phyloP scores from a whole-genome alignment of 1,140 invertebrate species.

The Aphaenogaster floridana region DNA sequence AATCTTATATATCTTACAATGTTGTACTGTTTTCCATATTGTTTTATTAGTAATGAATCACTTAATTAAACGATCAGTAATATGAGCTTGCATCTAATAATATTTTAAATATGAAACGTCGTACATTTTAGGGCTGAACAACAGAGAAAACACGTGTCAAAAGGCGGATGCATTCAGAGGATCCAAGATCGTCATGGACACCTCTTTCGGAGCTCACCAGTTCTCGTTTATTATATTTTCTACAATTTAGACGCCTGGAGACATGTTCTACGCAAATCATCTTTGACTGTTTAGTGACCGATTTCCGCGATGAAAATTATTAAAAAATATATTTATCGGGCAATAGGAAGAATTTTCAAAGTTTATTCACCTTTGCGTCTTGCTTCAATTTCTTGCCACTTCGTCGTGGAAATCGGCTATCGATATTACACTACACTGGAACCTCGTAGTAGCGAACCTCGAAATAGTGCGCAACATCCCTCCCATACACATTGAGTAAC shows the following conservation, averaged over 20 bases:
- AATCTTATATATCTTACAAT: background rate
- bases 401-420: conserved; percentile 18
- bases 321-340: conserved; percentile 1
- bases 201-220: conserved; percentile 26
- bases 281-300: conserved; percentile 7
- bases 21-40: background rate
- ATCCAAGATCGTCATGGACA: conserved; percentile 42
- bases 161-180: conserved; percentile 31
- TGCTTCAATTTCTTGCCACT: background rate
- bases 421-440: conserved; percentile 4
- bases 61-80: background rate
- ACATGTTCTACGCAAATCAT: conserved; percentile 34
- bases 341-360: background rate
- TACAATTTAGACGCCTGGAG: conserved; percentile 37
- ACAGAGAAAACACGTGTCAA: conserved; percentile 31
- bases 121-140: conserved; percentile 62
- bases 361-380: background rate
- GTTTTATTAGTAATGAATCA: background rate
- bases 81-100: background rate
- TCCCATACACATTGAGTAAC: too few species aligned
- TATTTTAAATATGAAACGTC: conserved; percentile 26
- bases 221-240: conserved; percentile 30
- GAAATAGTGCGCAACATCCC: too few species aligned
- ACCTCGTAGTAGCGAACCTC: too few species aligned
- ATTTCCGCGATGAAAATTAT: conserved; percentile 1